Percentiles rank a stretch among this genome's conserved stretches.
phyloP scores from a whole-genome alignment of 2,888 invertebrate species.

The Kuschelorhynchus macadamiae region DNA sequence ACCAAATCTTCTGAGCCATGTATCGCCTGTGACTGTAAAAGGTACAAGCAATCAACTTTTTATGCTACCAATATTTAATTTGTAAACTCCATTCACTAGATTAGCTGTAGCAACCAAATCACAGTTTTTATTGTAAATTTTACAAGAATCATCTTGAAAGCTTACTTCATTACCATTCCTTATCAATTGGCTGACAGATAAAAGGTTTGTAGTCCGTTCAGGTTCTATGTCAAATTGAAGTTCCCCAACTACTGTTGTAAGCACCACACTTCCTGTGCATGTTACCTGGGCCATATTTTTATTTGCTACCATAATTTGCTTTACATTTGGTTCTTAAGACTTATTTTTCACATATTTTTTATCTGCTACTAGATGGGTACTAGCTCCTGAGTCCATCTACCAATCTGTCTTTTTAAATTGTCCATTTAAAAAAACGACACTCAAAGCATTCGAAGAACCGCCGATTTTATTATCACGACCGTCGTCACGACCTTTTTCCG shows the following conservation, averaged over 20 bases:
- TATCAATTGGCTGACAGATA: constrained; percentile 53
- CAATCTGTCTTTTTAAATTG: constrained; percentile 37
- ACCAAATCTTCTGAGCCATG: constrained; percentile 48
- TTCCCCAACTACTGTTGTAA: neutral
- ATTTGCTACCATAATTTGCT: constrained; percentile 28
- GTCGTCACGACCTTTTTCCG: too few species aligned
- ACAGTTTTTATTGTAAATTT: constrained; percentile 13
- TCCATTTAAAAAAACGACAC: constrained; percentile 50
- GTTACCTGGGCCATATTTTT: neutral
- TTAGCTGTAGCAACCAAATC: constrained; percentile 11
- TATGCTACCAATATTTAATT: constrained; percentile 5
- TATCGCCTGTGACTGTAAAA: neutral
- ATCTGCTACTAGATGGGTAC: constrained; percentile 49
- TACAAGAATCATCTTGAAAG: constrained; percentile 32
- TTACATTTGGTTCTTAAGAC: constrained; percentile 10
- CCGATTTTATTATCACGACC: too few species aligned
- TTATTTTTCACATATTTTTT: constrained; percentile 36
- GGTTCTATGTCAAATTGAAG: constrained; percentile 42
- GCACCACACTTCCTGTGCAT: neutral
- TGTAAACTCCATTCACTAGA: constrained; percentile 20
- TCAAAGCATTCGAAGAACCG: constrained; percentile 53
- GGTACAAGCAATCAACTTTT: constrained; percentile 5
- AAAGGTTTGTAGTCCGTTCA: constrained; percentile 51
- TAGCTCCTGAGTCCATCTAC: constrained; percentile 51
- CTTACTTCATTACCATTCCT: constrained; percentile 51